Percentiles rank a stretch among this genome's conserved stretches.
Evolutionary conservation across 2,113 vertebrate species (phyloP).

Genomic region (Dolichotis patagonum): DNA sequence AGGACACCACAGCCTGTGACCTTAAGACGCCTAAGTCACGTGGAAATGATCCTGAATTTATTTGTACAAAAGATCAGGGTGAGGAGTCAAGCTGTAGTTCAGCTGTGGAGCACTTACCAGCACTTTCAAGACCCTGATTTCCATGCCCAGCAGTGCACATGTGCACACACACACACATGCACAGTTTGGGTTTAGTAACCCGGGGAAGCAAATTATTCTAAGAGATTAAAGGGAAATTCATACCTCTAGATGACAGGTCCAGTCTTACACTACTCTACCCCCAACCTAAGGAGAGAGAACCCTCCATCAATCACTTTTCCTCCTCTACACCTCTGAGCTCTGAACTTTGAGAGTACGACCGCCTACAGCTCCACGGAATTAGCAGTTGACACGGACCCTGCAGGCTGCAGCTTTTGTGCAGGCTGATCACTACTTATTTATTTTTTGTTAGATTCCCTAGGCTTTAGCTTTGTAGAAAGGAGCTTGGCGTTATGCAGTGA

Average conservation of each 20-base stretch:
- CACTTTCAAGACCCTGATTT: neutral
- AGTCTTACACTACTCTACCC: slow-evolving; percentile 25
- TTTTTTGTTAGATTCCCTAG: slow-evolving; percentile 78
- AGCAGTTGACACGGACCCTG: neutral
- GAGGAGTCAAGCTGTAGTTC: too few species aligned
- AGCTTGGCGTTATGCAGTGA: slow-evolving; percentile 70
- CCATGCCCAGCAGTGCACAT: neutral
- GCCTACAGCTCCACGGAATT: slow-evolving; percentile 57
- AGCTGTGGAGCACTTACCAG: neutral
- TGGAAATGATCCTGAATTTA: slow-evolving; percentile 1
- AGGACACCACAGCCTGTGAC: neutral
- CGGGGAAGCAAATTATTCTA: neutral
- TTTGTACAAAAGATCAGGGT: neutral
- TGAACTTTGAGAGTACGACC: slow-evolving; percentile 1
- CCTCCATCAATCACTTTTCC: slow-evolving; percentile 8
- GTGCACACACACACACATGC: neutral
- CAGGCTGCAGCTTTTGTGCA: slow-evolving; percentile 68
- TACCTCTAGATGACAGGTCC: slow-evolving; percentile 44
- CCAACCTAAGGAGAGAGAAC: slow-evolving; percentile 28
- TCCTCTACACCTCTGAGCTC: neutral
- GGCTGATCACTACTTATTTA: slow-evolving; percentile 77
- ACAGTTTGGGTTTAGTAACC: neutral
- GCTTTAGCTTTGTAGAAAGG: slow-evolving; percentile 73
- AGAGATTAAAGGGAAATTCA: neutral
- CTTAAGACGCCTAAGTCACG: slow-evolving; percentile 25